phyloP scores from a whole-genome alignment of 2,113 vertebrate genomes.

The Cyprinus carpio region DNA sequence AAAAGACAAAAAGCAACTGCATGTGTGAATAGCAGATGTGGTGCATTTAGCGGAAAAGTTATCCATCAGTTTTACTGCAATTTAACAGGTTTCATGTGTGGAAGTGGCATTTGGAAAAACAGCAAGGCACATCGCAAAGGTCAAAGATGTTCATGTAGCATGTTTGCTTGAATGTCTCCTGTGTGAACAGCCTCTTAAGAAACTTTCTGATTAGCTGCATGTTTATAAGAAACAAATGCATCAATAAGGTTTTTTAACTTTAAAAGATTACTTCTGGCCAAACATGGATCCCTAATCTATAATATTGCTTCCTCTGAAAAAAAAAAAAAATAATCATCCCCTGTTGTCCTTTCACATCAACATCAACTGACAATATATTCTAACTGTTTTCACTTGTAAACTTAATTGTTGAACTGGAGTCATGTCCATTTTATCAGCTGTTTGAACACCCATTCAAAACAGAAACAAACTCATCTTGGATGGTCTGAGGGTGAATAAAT shows the following conservation, averaged over 20 bases:
- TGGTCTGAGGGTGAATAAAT: no score
- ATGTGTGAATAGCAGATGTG: slow-evolving; percentile 9
- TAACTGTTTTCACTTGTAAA: no score
- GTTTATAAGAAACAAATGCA: neutral
- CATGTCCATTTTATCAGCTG: no score
- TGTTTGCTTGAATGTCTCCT: neutral
- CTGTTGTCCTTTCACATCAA: no score
- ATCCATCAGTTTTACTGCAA: neutral
- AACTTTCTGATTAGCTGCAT: neutral
- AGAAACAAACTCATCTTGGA: no score
- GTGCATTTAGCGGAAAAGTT: neutral
- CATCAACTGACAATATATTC: no score
- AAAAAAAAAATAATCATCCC: no score
- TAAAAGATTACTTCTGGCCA: no score
- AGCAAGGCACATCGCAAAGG: neutral
- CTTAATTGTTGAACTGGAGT: no score
- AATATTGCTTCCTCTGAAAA: neutral
- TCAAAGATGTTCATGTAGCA: neutral
- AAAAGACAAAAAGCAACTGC: neutral
- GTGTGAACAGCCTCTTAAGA: neutral
- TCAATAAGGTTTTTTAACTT: neutral
- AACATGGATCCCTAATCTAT: neutral
- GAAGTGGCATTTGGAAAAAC: slow-evolving; percentile 12
- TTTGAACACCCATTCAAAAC: no score
- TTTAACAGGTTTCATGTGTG: slow-evolving; percentile 18